These are phyloP conservation scores for Melikaiella ostensackeni DNA, from an alignment of 2,888 invertebrate genomes.

Conservation along the genomic window DNA sequence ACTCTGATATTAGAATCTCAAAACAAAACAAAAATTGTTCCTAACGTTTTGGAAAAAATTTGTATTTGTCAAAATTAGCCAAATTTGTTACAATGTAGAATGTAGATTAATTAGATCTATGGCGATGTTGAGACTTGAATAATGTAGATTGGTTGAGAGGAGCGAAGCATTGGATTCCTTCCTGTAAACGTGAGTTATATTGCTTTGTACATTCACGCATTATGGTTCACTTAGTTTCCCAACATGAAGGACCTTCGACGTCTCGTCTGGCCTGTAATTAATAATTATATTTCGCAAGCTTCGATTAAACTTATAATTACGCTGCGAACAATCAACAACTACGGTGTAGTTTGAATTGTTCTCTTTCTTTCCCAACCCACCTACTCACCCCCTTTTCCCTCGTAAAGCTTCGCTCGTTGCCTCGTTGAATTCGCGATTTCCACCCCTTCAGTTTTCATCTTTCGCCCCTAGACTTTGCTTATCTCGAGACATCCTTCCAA, in stretches of 20 bases:
- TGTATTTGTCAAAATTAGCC: too few relatives aligned
- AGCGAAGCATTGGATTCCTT: constrained; percentile 4
- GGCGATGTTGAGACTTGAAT: too few relatives aligned
- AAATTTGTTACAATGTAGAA: too few relatives aligned
- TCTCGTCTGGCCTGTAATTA: constrained; percentile 63
- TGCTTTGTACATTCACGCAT: constrained; percentile 13
- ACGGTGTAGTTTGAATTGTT: constrained; percentile 53
- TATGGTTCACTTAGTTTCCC: constrained; percentile 8
- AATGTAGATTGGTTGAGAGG: not conserved
- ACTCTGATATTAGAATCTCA: too few relatives aligned
- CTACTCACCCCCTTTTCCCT: constrained; percentile 40
- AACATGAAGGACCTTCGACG: constrained; percentile 25
- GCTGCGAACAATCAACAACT: constrained; percentile 73
- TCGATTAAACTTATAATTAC: constrained; percentile 73
- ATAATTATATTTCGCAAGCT: constrained; percentile 69
- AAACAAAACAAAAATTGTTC: too few relatives aligned
- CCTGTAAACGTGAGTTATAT: not conserved
- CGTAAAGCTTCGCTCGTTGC: constrained; percentile 39
- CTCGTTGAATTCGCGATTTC: constrained; percentile 43
- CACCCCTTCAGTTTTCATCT: constrained; percentile 44
- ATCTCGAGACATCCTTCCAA: constrained; percentile 34
- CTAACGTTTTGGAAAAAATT: too few relatives aligned
- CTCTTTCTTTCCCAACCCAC: constrained; percentile 39
- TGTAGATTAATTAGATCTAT: too few relatives aligned
- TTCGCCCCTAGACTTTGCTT: constrained; percentile 44